These are phyloP conservation scores for Scolanthus callimorphus DNA, from an alignment of 92 coral and sea anemone genomes.

Conservation along the genomic window DNA sequence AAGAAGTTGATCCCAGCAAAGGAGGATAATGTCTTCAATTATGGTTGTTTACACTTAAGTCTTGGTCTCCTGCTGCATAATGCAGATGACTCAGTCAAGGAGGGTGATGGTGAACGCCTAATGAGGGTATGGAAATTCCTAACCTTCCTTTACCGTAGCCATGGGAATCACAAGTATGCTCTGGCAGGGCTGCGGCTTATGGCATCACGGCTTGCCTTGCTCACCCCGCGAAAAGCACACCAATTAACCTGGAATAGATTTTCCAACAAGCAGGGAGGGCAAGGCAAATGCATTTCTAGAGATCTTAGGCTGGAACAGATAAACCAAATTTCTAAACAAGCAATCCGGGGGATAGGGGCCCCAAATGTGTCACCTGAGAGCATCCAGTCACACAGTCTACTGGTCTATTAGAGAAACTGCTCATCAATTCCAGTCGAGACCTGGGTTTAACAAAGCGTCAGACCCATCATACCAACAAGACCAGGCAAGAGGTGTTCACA, in stretches of 20 bases:
- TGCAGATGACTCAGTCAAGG: constrained; percentile 57
- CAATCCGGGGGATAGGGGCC: constrained; percentile 37
- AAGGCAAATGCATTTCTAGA: constrained; percentile 36
- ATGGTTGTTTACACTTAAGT: constrained; percentile 53
- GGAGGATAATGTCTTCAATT: constrained; percentile 21
- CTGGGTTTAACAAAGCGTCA: constrained; percentile 10
- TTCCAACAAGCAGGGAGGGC: constrained; percentile 16
- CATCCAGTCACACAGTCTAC: constrained; percentile 36
- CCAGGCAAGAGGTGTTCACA: constrained; percentile 17
- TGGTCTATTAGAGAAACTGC: constrained; percentile 32
- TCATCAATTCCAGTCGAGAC: constrained; percentile 22
- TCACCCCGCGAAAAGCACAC: constrained; percentile 37
- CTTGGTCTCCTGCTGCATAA: constrained; percentile 47
- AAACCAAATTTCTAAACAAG: constrained; percentile 38
- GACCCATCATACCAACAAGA: constrained; percentile 38
- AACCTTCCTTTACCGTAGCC: constrained; percentile 22
- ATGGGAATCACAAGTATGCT: constrained; percentile 35
- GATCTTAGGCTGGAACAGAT: constrained; percentile 44
- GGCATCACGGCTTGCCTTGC: constrained; percentile 29
- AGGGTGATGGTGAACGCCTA: constrained; percentile 58
- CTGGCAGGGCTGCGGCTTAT: constrained; percentile 37
- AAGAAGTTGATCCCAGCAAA: too few species aligned
- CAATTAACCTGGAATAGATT: constrained; percentile 47
- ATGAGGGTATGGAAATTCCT: constrained; percentile 55
- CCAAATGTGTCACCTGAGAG: constrained; percentile 31